phyloP scores from a whole-genome alignment of 1,140 invertebrate genomes.

The Samia ricini region DNA sequence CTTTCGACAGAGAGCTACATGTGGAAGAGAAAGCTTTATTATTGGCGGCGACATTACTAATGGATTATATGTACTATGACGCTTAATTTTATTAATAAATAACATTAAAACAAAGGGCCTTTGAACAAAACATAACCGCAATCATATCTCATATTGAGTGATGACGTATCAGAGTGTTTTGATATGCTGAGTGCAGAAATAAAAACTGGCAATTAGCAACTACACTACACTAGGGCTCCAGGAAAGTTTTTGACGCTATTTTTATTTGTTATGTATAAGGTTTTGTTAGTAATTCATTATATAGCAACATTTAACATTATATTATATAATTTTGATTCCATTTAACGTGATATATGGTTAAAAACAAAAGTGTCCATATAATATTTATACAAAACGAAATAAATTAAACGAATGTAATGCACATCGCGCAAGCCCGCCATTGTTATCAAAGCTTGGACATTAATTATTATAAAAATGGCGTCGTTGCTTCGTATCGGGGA shows the following conservation, averaged over 20 bases:
- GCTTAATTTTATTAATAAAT: slow-evolving; percentile 25
- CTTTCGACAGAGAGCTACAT: slow-evolving; percentile 40
- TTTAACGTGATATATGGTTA: too few species aligned
- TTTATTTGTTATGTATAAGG: too few species aligned
- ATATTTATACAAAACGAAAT: background rate
- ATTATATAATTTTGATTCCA: too few species aligned
- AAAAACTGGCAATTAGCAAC: too few species aligned
- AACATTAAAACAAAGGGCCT: slow-evolving; percentile 3
- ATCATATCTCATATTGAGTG: too few species aligned
- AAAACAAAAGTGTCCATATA: too few species aligned
- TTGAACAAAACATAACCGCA: too few species aligned
- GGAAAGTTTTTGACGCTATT: too few species aligned
- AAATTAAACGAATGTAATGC: background rate
- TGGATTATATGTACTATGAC: slow-evolving; percentile 67
- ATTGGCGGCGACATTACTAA: slow-evolving; percentile 48
- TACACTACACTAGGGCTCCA: too few species aligned
- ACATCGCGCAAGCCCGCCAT: background rate
- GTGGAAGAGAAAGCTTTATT: slow-evolving; percentile 50
- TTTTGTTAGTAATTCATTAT: too few species aligned
- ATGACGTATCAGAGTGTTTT: too few species aligned
- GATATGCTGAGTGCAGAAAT: too few species aligned
- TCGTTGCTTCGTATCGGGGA: slow-evolving; percentile 30
- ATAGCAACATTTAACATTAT: background rate
- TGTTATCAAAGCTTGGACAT: slow-evolving; percentile 33
- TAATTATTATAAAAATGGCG: slow-evolving; percentile 64